These are phyloP conservation scores for Agelas oroides DNA, from an alignment of 37 sponge, comb jelly and placozoan species.

Conservation along the genomic window DNA sequence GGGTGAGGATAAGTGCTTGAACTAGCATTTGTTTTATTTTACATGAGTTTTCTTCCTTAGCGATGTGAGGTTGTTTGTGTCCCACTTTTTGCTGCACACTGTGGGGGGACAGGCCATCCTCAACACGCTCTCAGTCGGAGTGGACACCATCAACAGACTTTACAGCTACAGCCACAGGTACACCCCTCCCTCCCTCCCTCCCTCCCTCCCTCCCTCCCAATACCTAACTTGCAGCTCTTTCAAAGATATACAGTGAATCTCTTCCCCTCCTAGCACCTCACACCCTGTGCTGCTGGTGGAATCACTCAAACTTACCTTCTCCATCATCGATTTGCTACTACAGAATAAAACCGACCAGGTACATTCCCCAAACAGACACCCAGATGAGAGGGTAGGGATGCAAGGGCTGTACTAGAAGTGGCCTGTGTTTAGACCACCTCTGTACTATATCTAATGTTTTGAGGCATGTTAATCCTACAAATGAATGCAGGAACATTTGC, in stretches of 20 bases:
- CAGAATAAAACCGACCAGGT: slow-evolving; percentile 31
- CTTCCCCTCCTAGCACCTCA: slow-evolving; percentile 16
- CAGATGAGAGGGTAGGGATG: no score
- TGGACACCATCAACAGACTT: slow-evolving; percentile 57
- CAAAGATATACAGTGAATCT: no score
- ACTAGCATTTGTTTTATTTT: neutral
- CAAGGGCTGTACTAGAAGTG: neutral
- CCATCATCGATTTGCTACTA: slow-evolving; percentile 51
- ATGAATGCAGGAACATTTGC: no score
- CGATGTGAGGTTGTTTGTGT: slow-evolving; percentile 23
- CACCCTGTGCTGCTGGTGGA: slow-evolving; percentile 24
- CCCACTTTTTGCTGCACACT: slow-evolving; percentile 48
- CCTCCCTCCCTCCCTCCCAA: neutral
- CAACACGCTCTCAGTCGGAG: slow-evolving; percentile 45
- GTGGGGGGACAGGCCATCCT: slow-evolving; percentile 46
- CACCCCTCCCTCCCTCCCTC: no score
- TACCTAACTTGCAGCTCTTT: no score
- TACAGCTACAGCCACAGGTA: neutral
- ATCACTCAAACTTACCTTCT: slow-evolving; percentile 50
- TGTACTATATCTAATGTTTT: no score
- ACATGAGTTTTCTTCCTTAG: no score
- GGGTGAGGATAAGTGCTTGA: neutral
- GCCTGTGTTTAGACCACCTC: no score
- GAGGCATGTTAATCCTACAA: no score
- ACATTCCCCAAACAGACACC: no score